Evolutionary conservation across 2,888 invertebrate species (phyloP).

Genomic region (Pterostichus madidus): DNA sequence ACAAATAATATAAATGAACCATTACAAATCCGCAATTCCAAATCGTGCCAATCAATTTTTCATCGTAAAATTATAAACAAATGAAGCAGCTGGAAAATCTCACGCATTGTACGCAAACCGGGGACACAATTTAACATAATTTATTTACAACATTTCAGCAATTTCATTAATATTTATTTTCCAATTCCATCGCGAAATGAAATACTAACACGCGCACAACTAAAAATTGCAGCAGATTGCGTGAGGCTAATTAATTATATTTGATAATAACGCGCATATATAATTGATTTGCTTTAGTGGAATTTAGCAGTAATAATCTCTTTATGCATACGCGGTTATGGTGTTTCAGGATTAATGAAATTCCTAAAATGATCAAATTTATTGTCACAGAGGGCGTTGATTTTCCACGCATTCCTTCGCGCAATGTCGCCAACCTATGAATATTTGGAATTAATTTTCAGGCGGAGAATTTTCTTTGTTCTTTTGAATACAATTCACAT

Average conservation of each 20-base stretch:
- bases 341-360: slow-evolving; percentile 59
- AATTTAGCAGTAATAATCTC: slow-evolving; percentile 12
- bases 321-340: slow-evolving; percentile 28
- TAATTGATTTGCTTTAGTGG: slow-evolving; percentile 41
- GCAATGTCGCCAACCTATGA: slow-evolving; percentile 55
- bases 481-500: background rate
- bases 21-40: background rate
- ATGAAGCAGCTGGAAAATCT: slow-evolving; percentile 10
- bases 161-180: slow-evolving; percentile 53
- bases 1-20: slow-evolving; percentile 41
- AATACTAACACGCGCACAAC: background rate
- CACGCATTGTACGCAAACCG: background rate
- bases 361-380: slow-evolving; percentile 65
- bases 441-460: slow-evolving; percentile 66
- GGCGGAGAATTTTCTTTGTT: slow-evolving; percentile 30
- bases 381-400: slow-evolving; percentile 54
- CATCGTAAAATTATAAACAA: slow-evolving; percentile 21
- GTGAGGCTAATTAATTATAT: slow-evolving; percentile 45
- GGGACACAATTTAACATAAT: slow-evolving; percentile 28
- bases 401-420: slow-evolving; percentile 57
- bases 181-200: slow-evolving; percentile 45
- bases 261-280: slow-evolving; percentile 29
- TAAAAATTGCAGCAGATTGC: slow-evolving; percentile 34
- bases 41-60: slow-evolving; percentile 24
- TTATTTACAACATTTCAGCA: slow-evolving; percentile 43